Conservation (phyloP, 2,888 invertebrate genomes). For the Arrhopalites spinosus region DNA sequence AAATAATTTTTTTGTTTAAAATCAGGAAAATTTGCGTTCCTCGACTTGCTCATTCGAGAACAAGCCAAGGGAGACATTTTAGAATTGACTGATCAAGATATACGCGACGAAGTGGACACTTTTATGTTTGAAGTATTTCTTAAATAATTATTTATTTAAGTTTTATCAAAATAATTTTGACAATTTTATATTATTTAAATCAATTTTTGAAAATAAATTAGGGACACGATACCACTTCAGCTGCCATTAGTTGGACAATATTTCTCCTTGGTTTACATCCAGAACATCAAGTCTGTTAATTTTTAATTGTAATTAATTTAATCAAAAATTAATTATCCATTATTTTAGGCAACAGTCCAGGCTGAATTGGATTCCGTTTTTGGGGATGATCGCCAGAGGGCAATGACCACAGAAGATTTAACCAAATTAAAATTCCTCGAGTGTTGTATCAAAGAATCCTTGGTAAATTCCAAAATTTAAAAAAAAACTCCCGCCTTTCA, state of each 20-base stretch:
- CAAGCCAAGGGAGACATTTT: slow-evolving; percentile 60
- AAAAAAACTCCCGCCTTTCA: too few species aligned
- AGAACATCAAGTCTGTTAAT: not conserved
- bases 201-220: not conserved
- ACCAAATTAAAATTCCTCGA: slow-evolving; percentile 42
- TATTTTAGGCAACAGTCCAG: not conserved
- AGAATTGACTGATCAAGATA: slow-evolving; percentile 73
- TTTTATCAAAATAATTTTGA: too few species aligned
- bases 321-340: not conserved
- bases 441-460: not conserved
- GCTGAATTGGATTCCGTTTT: not conserved
- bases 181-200: too few species aligned
- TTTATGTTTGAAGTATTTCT: slow-evolving; percentile 75
- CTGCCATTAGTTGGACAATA: not conserved
- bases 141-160: too few species aligned
- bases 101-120: slow-evolving; percentile 71
- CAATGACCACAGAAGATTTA: slow-evolving; percentile 58
- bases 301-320: not conserved
- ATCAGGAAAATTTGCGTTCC: slow-evolving; percentile 60
- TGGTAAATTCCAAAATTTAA: too few species aligned
- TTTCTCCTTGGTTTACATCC: not conserved
- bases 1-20: not conserved
- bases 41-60: slow-evolving; percentile 66
- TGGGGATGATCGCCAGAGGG: not conserved
- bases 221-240: not conserved